Evolutionary conservation across 2,797 vertebrate species (phyloP).

Genomic region (Meda fulgida): DNA sequence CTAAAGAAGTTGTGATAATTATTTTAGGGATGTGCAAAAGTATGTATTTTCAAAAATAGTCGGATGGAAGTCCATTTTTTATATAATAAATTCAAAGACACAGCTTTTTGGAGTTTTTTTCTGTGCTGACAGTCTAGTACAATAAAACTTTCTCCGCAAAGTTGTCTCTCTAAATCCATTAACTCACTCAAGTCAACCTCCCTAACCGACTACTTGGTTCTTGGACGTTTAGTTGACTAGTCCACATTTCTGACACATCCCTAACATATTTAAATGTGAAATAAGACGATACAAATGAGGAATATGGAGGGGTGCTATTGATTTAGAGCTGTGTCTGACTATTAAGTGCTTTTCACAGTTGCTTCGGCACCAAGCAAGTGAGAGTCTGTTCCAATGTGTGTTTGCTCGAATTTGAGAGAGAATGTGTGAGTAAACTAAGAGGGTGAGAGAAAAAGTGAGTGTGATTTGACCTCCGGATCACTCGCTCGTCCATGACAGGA

Average conservation of each 20-base stretch:
- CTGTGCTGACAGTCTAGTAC: no score
- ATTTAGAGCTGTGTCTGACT: constrained; percentile 17
- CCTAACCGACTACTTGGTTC: neutral
- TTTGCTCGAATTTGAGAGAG: constrained; percentile 22
- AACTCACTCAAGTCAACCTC: neutral
- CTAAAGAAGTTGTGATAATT: neutral
- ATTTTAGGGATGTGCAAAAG: constrained; percentile 12
- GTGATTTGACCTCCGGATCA: constrained; percentile 36
- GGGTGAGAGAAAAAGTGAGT: constrained; percentile 28
- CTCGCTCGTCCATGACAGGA: constrained; percentile 17
- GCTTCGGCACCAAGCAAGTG: neutral
- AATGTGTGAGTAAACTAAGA: constrained; percentile 46
- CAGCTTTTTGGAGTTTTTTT: no score
- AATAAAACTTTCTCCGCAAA: neutral
- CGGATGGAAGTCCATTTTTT: no score
- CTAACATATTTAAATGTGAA: constrained; percentile 16
- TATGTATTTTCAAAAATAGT: no score
- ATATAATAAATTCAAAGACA: no score
- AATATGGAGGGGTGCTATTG: neutral
- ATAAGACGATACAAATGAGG: neutral
- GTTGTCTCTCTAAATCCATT: neutral
- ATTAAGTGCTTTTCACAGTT: constrained; percentile 28
- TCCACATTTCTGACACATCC: constrained; percentile 1
- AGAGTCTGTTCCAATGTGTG: constrained; percentile 19
- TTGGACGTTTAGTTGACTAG: neutral